These are phyloP conservation scores for Cyclopterus lumpus DNA, from an alignment of 2,797 vertebrate species.

Conservation along the genomic window DNA sequence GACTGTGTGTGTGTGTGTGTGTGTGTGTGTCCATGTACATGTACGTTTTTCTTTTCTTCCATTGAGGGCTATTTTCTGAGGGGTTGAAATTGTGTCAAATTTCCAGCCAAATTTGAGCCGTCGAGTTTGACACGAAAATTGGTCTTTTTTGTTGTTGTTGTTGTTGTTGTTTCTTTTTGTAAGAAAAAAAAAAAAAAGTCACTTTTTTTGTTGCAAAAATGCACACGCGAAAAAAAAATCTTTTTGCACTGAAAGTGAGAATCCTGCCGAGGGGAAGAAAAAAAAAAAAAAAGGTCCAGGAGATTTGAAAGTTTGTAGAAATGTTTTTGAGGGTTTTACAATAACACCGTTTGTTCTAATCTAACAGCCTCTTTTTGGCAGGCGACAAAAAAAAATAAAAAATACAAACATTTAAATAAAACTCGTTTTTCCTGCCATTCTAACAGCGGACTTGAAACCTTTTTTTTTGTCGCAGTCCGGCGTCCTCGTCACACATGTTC, in stretches of 20 bases:
- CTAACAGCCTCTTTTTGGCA: conserved; percentile 56
- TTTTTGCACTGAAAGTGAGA: conserved; percentile 77
- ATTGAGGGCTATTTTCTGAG: conserved; percentile 72
- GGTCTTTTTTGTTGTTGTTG: conserved; percentile 42
- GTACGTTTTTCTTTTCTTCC: conserved; percentile 28
- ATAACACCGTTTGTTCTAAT: conserved; percentile 43
- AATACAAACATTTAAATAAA: neutral
- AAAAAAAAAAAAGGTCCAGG: neutral
- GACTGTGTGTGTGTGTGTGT: conserved; percentile 26
- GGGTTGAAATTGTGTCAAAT: conserved; percentile 56
- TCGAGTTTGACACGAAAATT: conserved; percentile 48
- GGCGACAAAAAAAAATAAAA: conserved; percentile 14
- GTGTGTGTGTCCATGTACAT: conserved; percentile 25
- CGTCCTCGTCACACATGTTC: no score
- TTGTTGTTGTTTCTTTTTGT: conserved; percentile 6
- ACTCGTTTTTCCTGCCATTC: conserved; percentile 50
- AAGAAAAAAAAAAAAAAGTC: no score
- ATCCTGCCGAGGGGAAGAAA: conserved; percentile 44
- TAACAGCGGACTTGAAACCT: conserved; percentile 54
- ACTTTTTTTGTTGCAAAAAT: conserved; percentile 66
- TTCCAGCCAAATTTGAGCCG: conserved; percentile 53
- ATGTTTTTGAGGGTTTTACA: conserved; percentile 53
- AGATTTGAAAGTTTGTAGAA: conserved; percentile 47
- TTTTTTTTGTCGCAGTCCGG: no score
- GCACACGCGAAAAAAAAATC: conserved; percentile 68